These are phyloP conservation scores for Sipunculus nudus DNA, from an alignment of 2,888 invertebrate species.

Conservation along the genomic window DNA sequence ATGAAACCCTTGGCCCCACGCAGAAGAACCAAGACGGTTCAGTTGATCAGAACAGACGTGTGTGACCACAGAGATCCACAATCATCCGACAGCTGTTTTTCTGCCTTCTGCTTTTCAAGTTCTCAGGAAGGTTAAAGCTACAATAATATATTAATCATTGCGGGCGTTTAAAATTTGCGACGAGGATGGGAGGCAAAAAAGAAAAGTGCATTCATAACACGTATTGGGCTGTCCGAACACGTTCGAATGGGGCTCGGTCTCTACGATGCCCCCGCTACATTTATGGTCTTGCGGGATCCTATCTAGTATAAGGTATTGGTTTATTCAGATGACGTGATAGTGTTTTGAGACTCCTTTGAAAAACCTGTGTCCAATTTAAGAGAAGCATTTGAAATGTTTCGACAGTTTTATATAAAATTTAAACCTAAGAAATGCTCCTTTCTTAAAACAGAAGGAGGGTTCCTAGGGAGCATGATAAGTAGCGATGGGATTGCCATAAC, in stretches of 20 bases:
- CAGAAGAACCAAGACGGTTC: no score
- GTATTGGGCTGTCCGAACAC: conserved; percentile 10
- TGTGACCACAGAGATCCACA: no score
- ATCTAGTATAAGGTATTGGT: neutral
- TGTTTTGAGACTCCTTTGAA: neutral
- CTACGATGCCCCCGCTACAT: conserved; percentile 3
- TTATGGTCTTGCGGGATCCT: neutral
- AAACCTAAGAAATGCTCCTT: conserved; percentile 10
- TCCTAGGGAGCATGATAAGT: conserved; percentile 3
- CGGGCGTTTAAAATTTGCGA: no score
- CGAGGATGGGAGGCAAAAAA: no score
- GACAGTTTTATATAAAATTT: neutral
- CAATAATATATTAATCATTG: no score
- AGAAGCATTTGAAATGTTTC: neutral
- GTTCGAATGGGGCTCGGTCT: conserved; percentile 10
- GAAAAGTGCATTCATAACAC: conserved; percentile 10
- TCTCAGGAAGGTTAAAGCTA: no score
- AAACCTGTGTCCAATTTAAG: neutral
- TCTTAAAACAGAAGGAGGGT: neutral
- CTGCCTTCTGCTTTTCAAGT: no score
- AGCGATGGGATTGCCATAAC: neutral
- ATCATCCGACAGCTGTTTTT: no score
- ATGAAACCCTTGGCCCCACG: no score
- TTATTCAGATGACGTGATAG: conserved; percentile 15
- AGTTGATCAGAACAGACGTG: no score